These are phyloP conservation scores for Oopsacas minuta DNA, from an alignment of 37 sponge, comb jelly and placozoan species.

Conservation along the genomic window DNA sequence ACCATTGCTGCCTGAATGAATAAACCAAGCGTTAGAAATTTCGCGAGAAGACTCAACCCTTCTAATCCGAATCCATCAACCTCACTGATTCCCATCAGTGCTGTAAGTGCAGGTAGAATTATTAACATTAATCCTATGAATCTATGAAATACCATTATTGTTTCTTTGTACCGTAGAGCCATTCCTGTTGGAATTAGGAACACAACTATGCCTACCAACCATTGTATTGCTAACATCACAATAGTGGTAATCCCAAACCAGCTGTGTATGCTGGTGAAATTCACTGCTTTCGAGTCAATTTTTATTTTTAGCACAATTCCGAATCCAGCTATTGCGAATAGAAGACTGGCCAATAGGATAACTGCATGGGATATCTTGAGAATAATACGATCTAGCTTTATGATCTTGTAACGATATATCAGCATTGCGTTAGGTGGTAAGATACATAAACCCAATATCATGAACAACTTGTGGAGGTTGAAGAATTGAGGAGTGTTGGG, in stretches of 20 bases:
- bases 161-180: neutral
- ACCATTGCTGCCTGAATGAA: neutral
- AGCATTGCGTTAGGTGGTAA: neutral
- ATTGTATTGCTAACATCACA: neutral
- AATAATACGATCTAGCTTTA: neutral
- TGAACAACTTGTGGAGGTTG: neutral
- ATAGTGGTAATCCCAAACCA: neutral
- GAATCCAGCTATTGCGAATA: neutral
- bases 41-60: neutral
- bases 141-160: neutral
- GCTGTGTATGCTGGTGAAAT: neutral
- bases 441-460: neutral
- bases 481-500: neutral
- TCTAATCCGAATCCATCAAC: neutral
- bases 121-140: neutral
- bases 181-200: neutral
- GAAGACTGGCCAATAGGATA: neutral
- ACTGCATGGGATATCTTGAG: neutral
- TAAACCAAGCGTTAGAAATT: neutral
- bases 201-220: neutral
- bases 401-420: neutral
- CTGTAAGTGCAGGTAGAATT: neutral
- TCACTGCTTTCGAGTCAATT: neutral
- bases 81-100: neutral
- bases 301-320: neutral